Evolutionary conservation across 1,140 invertebrate species (phyloP).

Genomic region (Babylonia areolata): DNA sequence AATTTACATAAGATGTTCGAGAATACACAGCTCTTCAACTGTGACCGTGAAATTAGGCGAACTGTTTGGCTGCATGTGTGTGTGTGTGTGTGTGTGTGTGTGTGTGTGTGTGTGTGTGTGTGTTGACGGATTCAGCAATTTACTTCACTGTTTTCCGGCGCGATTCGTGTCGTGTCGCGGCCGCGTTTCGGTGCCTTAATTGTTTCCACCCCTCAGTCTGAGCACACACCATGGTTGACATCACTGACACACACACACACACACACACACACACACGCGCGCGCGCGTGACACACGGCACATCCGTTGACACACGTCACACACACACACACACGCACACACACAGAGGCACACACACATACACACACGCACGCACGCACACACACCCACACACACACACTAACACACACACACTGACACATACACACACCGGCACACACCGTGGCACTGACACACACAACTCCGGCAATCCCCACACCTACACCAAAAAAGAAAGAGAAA

Average conservation of each 20-base stretch:
- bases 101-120: slow-evolving; percentile 27
- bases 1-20: too few species aligned
- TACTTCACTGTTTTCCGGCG: too few species aligned
- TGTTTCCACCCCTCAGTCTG: too few species aligned
- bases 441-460: not conserved
- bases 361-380: not conserved
- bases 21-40: too few species aligned
- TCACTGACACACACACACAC: not conserved
- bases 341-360: slow-evolving; percentile 2
- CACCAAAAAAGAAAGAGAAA: too few species aligned
- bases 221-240: too few species aligned
- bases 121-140: too few species aligned
- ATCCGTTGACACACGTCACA: not conserved
- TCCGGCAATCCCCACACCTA: too few species aligned
- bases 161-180: too few species aligned
- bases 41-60: not conserved
- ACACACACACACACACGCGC: not conserved
- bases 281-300: not conserved
- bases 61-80: not conserved
- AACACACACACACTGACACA: not conserved
- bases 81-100: slow-evolving; percentile 15
- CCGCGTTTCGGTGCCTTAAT: too few species aligned
- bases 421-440: not conserved
- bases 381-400: not conserved
- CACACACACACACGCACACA: not conserved